A percentile compares a stretch with the other conserved stretches of the same genome.
These are phyloP conservation scores for Drosophila imparisetae DNA, from an alignment of 2,888 invertebrate genomes.

Conservation along the genomic window DNA sequence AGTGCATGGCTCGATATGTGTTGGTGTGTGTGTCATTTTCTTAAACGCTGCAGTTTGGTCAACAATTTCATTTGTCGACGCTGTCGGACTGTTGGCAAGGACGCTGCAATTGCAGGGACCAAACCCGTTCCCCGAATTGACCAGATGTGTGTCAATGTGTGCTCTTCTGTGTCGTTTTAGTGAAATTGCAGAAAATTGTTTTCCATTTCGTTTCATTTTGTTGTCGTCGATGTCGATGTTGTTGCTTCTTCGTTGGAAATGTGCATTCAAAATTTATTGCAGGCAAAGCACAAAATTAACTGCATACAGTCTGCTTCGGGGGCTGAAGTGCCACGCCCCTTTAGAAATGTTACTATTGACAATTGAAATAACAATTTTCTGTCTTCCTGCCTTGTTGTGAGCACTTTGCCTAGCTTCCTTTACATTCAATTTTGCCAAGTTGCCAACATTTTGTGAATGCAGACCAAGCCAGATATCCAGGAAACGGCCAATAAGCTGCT, in stretches of 20 bases:
- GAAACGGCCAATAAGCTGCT: conserved; percentile 22
- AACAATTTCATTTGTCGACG: conserved; percentile 69
- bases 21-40: conserved; percentile 30
- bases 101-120: conserved; percentile 33
- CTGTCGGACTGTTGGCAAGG: conserved; percentile 39
- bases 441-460: conserved; percentile 26
- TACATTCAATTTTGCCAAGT: conserved; percentile 24
- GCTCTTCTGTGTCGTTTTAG: conserved; percentile 64
- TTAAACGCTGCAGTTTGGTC: conserved; percentile 75
- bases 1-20: not conserved
- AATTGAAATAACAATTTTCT: conserved; percentile 66
- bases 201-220: conserved; percentile 75
- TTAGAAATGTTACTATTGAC: conserved; percentile 43
- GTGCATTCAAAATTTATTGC: conserved; percentile 81
- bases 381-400: conserved; percentile 11
- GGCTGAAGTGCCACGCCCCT: conserved; percentile 27
- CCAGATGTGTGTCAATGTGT: conserved; percentile 65
- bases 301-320: conserved; percentile 49
- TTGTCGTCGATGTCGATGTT: conserved; percentile 33
- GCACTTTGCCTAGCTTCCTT: conserved; percentile 16
- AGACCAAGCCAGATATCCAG: conserved; percentile 11
- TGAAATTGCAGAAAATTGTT: conserved; percentile 79
- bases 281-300: conserved; percentile 77
- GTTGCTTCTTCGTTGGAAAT: conserved; percentile 71
- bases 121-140: conserved; percentile 1